Percentiles rank a stretch among this genome's conserved stretches.
These are phyloP conservation scores for Drosophila anomelani DNA, from an alignment of 2,888 invertebrate genomes.

Conservation along the genomic window DNA sequence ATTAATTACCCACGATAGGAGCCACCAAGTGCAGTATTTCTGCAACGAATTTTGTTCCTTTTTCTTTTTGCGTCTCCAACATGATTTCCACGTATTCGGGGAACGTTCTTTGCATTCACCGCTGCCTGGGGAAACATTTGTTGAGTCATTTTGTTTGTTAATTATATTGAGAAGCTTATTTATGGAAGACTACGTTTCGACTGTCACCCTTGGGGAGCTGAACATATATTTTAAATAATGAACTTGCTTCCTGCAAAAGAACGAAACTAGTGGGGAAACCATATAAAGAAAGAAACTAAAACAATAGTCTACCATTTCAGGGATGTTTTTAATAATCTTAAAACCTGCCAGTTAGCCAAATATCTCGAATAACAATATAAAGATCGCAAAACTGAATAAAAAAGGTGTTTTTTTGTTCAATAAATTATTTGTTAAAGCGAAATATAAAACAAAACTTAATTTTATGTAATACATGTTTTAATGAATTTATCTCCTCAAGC, in stretches of 20 bases:
- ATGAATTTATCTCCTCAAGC: neutral
- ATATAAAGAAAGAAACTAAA: neutral
- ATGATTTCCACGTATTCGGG: slow-evolving; percentile 28
- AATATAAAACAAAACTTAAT: neutral
- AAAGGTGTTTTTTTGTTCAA: too few relatives aligned
- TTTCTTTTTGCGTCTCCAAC: slow-evolving; percentile 39
- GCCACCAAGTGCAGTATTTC: slow-evolving; percentile 66
- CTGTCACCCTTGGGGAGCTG: slow-evolving; percentile 4
- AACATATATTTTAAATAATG: neutral
- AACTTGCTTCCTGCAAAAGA: neutral
- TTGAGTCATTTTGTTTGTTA: slow-evolving; percentile 17
- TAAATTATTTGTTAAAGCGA: too few relatives aligned
- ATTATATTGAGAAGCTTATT: slow-evolving; percentile 32
- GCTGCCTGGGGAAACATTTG: slow-evolving; percentile 14
- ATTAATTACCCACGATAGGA: slow-evolving; percentile 74
- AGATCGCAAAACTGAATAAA: too few relatives aligned
- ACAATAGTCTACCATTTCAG: neutral
- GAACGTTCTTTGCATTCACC: slow-evolving; percentile 16
- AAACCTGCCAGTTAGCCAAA: neutral
- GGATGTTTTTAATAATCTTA: neutral
- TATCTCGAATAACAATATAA: neutral
- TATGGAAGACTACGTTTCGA: slow-evolving; percentile 20
- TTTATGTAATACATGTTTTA: neutral
- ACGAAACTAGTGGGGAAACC: neutral
- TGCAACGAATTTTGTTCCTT: slow-evolving; percentile 22